Conservation (phyloP, 92 coral and sea anemone genomes). For the Parazoanthus atlanticus region DNA sequence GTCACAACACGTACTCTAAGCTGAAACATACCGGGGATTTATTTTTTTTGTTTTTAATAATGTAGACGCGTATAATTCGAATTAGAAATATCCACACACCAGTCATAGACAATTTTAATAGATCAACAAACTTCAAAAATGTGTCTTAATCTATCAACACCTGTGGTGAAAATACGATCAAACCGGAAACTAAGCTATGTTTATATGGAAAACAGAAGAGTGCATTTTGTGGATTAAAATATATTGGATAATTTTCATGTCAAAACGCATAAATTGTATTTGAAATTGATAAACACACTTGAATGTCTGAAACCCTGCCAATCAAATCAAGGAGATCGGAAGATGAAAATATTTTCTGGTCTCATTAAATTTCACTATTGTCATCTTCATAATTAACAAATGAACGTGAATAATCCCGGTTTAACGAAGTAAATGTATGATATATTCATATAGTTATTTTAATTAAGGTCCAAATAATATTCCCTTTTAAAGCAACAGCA, state of each 20-base stretch:
- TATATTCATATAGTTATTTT: too few relatives aligned
- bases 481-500: too few relatives aligned
- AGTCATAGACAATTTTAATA: too few relatives aligned
- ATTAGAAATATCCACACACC: too few relatives aligned
- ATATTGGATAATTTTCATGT: too few relatives aligned
- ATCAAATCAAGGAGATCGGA: not conserved
- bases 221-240: too few relatives aligned
- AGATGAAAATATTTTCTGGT: not conserved
- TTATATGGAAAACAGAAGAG: not conserved
- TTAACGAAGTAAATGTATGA: not conserved
- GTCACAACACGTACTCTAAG: too few relatives aligned
- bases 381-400: too few relatives aligned
- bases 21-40: too few relatives aligned
- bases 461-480: too few relatives aligned
- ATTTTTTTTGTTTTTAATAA: too few relatives aligned
- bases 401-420: too few relatives aligned
- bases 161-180: not conserved
- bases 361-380: not conserved
- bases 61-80: not conserved
- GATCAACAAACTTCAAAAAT: not conserved
- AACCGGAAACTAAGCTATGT: not conserved
- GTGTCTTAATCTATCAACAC: not conserved
- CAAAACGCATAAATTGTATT: not conserved
- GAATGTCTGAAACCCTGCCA: not conserved
- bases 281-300: not conserved